Evolutionary conservation across 2,888 invertebrate genomes (phyloP).

Genomic region (Diloba caeruleocephala): DNA sequence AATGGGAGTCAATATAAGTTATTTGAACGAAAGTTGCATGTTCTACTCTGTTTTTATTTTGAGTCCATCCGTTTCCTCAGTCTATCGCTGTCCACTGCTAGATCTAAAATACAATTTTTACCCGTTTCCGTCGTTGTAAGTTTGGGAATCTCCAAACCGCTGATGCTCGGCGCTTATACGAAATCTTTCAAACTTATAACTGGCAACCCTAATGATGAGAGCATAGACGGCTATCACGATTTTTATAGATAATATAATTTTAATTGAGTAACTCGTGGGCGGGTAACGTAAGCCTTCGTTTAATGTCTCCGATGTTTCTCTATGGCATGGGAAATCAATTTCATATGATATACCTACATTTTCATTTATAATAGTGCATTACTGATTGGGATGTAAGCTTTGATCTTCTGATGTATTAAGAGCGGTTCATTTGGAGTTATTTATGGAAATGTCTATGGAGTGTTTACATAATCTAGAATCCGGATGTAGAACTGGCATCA

Average conservation of each 20-base stretch:
- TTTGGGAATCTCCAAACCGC: too few relatives aligned
- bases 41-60: too few relatives aligned
- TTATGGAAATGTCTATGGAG: not conserved
- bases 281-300: constrained; percentile 16
- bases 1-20: too few relatives aligned
- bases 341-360: constrained; percentile 10
- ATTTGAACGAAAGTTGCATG: too few relatives aligned
- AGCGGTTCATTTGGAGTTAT: too few relatives aligned
- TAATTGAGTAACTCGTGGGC: constrained; percentile 42
- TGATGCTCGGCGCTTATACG: too few relatives aligned
- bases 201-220: constrained; percentile 27
- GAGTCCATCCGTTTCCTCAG: too few relatives aligned
- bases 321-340: constrained; percentile 16
- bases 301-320: constrained; percentile 11
- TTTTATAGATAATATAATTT: constrained; percentile 45
- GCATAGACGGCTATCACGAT: constrained; percentile 32
- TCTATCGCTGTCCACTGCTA: too few relatives aligned
- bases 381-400: constrained; percentile 2
- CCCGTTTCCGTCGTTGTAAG: too few relatives aligned
- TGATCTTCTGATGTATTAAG: not conserved
- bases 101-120: too few relatives aligned
- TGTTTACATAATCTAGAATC: constrained; percentile 1
- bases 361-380: not conserved
- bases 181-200: not conserved
- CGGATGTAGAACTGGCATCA: not conserved